Conservation (phyloP, 2,113 vertebrate genomes). For the Sebastes fasciatus region DNA sequence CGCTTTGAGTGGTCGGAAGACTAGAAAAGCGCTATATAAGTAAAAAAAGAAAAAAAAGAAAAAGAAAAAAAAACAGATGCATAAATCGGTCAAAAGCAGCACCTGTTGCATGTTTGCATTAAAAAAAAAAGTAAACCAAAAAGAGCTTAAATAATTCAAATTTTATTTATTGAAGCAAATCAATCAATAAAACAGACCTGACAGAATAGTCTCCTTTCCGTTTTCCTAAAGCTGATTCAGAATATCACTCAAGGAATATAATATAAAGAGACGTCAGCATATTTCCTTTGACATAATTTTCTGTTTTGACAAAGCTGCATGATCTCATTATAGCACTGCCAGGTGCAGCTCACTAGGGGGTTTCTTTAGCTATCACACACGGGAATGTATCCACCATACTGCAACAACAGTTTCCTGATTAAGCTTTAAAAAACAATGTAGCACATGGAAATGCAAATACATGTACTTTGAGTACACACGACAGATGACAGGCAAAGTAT, state of each 20-base stretch:
- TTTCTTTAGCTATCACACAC: conserved; percentile 41
- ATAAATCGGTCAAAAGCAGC: not conserved
- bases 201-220: conserved; percentile 23
- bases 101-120: not conserved
- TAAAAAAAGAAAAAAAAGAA: too few species aligned
- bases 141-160: conserved; percentile 54
- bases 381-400: conserved; percentile 57
- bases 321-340: conserved; percentile 23
- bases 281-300: conserved; percentile 29
- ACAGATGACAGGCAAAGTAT: conserved; percentile 18
- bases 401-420: conserved; percentile 51
- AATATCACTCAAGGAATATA: conserved; percentile 32
- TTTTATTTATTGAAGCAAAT: conserved; percentile 73
- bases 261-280: conserved; percentile 29
- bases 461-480: conserved; percentile 38
- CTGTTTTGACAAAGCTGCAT: conserved; percentile 30
- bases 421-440: conserved; percentile 16
- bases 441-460: conserved; percentile 55
- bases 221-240: conserved; percentile 27
- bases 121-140: not conserved
- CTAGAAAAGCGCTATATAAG: too few species aligned
- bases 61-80: not conserved
- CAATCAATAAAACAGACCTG: conserved; percentile 58
- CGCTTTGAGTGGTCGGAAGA: too few species aligned
- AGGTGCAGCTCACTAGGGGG: conserved; percentile 14